These are phyloP conservation scores for Rhinoraja longicauda DNA, from an alignment of 2,797 vertebrate species.

Conservation along the genomic window DNA sequence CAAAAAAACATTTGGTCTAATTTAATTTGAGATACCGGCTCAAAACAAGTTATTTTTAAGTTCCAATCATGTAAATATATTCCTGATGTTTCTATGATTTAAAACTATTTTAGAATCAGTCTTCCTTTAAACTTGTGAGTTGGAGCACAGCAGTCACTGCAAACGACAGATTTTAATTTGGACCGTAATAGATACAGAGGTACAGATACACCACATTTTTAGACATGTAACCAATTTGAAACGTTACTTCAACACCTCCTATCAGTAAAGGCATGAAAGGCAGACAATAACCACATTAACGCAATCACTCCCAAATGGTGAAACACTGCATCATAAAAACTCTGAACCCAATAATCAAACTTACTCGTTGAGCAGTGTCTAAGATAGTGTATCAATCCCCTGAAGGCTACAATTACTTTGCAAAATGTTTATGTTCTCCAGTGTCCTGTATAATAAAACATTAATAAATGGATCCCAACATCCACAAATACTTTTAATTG, in stretches of 20 bases:
- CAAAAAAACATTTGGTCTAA: background rate
- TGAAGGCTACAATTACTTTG: background rate
- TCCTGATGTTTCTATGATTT: background rate
- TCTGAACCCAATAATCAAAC: background rate
- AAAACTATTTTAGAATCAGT: background rate
- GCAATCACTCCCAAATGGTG: slow-evolving; percentile 19
- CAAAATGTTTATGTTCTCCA: background rate
- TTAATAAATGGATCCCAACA: background rate
- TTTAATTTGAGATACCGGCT: background rate
- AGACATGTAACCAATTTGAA: background rate
- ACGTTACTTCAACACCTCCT: background rate
- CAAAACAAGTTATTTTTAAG: background rate
- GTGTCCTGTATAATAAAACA: background rate
- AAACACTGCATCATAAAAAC: slow-evolving; percentile 28
- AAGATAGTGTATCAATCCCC: background rate
- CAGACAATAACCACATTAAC: background rate
- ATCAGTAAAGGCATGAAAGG: background rate
- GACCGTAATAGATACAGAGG: background rate
- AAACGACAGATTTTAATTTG: background rate
- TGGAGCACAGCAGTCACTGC: background rate
- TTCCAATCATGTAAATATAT: background rate
- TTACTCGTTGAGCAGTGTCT: background rate
- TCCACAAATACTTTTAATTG: background rate
- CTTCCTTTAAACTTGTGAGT: slow-evolving; percentile 28
- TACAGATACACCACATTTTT: background rate